Evolutionary conservation across 37 sponge, comb jelly and placozoan species (phyloP).

Genomic region (Petrosia ficiformis): DNA sequence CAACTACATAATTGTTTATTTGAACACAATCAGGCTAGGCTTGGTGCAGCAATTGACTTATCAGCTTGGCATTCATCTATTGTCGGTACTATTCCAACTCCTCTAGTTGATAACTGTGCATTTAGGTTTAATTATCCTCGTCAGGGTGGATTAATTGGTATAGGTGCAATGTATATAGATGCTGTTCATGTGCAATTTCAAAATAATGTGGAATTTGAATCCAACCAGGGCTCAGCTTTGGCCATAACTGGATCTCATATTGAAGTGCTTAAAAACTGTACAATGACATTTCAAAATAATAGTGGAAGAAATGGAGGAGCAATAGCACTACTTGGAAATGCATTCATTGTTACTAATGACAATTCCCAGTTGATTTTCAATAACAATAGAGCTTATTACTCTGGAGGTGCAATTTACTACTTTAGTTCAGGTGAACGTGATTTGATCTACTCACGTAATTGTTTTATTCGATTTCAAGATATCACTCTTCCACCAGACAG

Average conservation of each 20-base stretch:
- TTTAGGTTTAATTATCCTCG: neutral
- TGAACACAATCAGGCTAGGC: conserved; percentile 21
- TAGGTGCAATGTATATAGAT: conserved; percentile 37
- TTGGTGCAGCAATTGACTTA: conserved; percentile 43
- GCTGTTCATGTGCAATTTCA: conserved; percentile 17
- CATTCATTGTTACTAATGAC: conserved; percentile 13
- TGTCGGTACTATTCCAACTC: neutral
- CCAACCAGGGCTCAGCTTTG: conserved; percentile 40
- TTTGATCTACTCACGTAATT: conserved; percentile 25
- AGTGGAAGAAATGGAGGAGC: conserved; percentile 32
- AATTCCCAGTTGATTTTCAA: neutral
- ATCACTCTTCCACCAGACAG: neutral
- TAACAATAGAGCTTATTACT: conserved; percentile 13
- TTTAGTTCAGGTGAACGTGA: conserved; percentile 11
- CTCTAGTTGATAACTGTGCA: neutral
- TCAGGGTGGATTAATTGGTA: neutral
- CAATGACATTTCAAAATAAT: neutral
- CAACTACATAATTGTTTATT: neutral
- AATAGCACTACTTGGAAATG: conserved; percentile 28
- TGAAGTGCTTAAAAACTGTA: neutral
- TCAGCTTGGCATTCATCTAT: conserved; percentile 11
- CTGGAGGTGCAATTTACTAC: conserved; percentile 26
- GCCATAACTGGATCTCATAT: conserved; percentile 7
- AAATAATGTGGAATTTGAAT: neutral
- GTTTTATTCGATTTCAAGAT: conserved; percentile 40